Conservation (phyloP, 2,113 vertebrate species). For the Capreolus pygargus region DNA sequence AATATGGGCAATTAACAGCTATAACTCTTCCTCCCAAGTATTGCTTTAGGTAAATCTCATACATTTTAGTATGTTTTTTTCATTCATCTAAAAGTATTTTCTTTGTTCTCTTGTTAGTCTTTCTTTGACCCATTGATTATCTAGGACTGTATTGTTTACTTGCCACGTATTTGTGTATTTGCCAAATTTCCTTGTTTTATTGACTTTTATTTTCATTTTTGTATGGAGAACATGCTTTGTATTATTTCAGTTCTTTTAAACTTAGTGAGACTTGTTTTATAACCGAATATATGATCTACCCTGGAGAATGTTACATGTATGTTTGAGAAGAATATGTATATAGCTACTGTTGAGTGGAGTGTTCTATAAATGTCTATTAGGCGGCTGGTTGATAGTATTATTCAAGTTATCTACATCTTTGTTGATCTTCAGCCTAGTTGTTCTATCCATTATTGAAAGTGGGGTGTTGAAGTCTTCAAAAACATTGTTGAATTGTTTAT, state of each 20-base stretch:
- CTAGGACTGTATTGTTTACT: neutral
- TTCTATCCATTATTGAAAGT: neutral
- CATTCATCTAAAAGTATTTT: neutral
- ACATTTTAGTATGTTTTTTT: neutral
- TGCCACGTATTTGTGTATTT: neutral
- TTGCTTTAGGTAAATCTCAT: neutral
- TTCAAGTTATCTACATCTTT: neutral
- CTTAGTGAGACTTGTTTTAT: neutral
- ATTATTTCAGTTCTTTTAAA: neutral
- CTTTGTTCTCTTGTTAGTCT: neutral
- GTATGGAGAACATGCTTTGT: neutral
- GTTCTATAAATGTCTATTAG: neutral
- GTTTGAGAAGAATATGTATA: neutral
- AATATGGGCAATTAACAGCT: neutral
- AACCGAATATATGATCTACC: neutral
- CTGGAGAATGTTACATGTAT: neutral
- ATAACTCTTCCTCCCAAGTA: neutral
- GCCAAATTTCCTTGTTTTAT: slow-evolving; percentile 1
- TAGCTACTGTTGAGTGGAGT: neutral
- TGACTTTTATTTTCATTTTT: slow-evolving; percentile 27
- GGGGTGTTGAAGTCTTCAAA: neutral
- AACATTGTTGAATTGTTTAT: slow-evolving; percentile 8
- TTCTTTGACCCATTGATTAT: neutral
- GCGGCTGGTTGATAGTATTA: neutral
- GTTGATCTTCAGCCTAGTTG: neutral